Base-by-base conservation (phyloP, 2,888 invertebrate species). In the Dascillus cervinus region DNA sequence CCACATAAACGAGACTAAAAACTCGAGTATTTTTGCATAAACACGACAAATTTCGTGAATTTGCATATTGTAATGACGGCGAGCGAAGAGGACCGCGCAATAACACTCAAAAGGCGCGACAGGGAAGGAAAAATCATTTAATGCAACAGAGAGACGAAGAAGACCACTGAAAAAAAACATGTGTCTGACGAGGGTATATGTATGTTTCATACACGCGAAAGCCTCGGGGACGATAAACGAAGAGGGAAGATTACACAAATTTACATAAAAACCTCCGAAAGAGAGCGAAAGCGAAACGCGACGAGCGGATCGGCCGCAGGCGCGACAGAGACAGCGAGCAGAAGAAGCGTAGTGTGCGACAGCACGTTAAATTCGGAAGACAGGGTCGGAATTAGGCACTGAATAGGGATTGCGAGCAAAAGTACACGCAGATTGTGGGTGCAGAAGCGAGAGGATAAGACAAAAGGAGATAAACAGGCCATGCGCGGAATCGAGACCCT, bases 391-490 rank as follows among this genome's bases (percentile, higher is more conserved):
- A 37, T 31, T 40, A 36, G 26, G 41, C 32, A 40, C 45, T 39
- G 34, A 44, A 34, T 37, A 39, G 39, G 20, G 36, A 34, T 38
- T 33, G 40, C 38, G 39, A 38, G 42, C 43, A 44, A 47, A 55
- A 54, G 56, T 53, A 49, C 52, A 52, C 49, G 52, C n/a, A n/a
- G 41, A 36, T 45, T 49, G 49, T 46, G 52, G 49, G 51, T 44
- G 57, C 46, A 53, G 51, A 57, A 61, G 62, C 46, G 63, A 61
- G 62, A 61, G 53, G 54, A 52, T 60, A 63, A 64, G 64, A 64
- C 63, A 64, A 65, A 64, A 64, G 64, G 62, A 62, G 64, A 64
- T 64, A 64, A 64, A 64, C 52, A 64, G 58, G 56, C 57, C 60
- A 62, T 63, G 64, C 64, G 64, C 62, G 61, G 55, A 52, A 52